A percentile compares a stretch with the other conserved stretches of the same genome.
Conservation (phyloP, 2,113 vertebrate species). For the Menura novaehollandiae region DNA sequence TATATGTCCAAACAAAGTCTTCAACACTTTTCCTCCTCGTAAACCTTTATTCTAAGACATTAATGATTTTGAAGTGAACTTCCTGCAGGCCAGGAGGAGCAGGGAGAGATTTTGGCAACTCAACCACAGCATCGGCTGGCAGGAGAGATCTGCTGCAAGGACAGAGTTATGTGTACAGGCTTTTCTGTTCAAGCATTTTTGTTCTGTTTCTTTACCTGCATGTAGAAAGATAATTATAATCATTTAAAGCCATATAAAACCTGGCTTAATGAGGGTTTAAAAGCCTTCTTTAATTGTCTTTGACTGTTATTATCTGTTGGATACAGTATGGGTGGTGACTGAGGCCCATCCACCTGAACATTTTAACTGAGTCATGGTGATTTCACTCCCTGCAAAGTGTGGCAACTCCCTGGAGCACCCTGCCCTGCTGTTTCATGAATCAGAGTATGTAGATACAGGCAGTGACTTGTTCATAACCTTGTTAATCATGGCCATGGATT, state of each 20-base stretch:
- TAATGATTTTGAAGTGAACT: not conserved
- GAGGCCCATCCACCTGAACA: rapidly evolving
- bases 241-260: not conserved
- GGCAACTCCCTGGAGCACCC: not conserved
- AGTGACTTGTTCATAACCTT: not conserved
- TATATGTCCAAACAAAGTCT: not conserved
- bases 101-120: not conserved
- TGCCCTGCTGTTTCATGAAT: not conserved
- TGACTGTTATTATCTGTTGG: not conserved
- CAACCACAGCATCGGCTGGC: not conserved
- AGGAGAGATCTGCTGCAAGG: not conserved
- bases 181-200: not conserved
- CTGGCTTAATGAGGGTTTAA: not conserved
- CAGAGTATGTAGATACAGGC: not conserved
- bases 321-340: not conserved
- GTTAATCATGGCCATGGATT: rapidly evolving
- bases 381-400: not conserved
- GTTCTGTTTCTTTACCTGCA: not conserved
- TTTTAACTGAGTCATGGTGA: not conserved
- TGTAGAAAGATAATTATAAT: not conserved
- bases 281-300: not conserved
- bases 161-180: not conserved
- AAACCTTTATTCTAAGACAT: not conserved
- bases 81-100: not conserved
- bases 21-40: not conserved